Percentiles rank a stretch among this genome's conserved stretches.
phyloP scores from a whole-genome alignment of 2,797 vertebrate genomes.

The Scomberomorus guttatus region DNA sequence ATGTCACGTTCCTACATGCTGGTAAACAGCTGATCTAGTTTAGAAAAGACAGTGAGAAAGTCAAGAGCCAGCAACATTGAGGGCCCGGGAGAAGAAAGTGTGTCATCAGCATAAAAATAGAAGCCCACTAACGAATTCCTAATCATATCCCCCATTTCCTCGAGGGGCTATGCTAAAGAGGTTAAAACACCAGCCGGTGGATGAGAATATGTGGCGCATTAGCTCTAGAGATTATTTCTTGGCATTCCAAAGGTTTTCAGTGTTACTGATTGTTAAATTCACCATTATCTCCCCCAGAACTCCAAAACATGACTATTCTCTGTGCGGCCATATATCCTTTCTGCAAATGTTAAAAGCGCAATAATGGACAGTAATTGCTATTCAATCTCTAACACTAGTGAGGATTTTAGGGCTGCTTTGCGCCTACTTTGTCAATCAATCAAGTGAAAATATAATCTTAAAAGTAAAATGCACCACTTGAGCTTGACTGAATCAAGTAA shows the following conservation, averaged over 20 bases:
- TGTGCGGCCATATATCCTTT: slow-evolving; percentile 50
- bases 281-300: slow-evolving; percentile 61
- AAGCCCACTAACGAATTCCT: slow-evolving; percentile 88
- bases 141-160: slow-evolving; percentile 87
- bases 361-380: slow-evolving; percentile 61
- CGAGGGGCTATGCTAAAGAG: slow-evolving; percentile 85
- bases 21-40: slow-evolving; percentile 88
- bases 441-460: slow-evolving; percentile 62
- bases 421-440: slow-evolving; percentile 62
- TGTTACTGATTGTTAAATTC: slow-evolving; percentile 81
- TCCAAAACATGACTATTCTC: slow-evolving; percentile 58
- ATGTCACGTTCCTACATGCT: slow-evolving; percentile 71
- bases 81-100: slow-evolving; percentile 84
- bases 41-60: slow-evolving; percentile 82
- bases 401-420: slow-evolving; percentile 50
- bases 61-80: slow-evolving; percentile 81
- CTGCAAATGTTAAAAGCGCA: slow-evolving; percentile 73
- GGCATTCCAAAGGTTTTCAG: slow-evolving; percentile 77
- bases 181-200: slow-evolving; percentile 83
- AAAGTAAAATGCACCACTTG: slow-evolving; percentile 68
- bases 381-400: slow-evolving; percentile 38
- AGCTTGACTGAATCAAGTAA: slow-evolving; percentile 62
- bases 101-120: slow-evolving; percentile 91
- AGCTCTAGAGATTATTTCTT: slow-evolving; percentile 82
- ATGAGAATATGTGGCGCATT: slow-evolving; percentile 86